Evolutionary conservation across 2,113 vertebrate species (phyloP), one percentile per base, ranked within the genome.

Genomic region (Rhinogobius similis): DNA sequence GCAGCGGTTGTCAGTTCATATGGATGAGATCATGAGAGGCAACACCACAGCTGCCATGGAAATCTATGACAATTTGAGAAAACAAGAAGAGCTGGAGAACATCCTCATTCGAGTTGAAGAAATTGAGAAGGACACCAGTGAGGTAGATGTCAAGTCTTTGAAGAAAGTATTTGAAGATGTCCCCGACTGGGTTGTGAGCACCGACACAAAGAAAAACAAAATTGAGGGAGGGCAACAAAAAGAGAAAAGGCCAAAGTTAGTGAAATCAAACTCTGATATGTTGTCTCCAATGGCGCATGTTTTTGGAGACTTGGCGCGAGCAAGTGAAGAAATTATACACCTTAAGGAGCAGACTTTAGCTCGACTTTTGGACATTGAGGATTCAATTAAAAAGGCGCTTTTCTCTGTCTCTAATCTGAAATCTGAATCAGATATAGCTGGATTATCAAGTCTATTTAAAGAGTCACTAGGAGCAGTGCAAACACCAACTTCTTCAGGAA

Each of bases 311-410:
- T 90, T 99, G 46, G 96, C 96, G 52, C 86, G 93, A 76, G 96
- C 96, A 12, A 96, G 96, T 72, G 89, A 91, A n/a, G 96, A 97
- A 81, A 96, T 99, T 21, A 92, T 93, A 21, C 88, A 86, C 78
- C 87, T 99, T 67, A 99, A 97, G 82, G 95, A 98, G 70, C 96
- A 99, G 83, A 99, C 96, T 0, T 87, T 98, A 59, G 94, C 95
- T 41, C 94, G 93, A 81, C 93, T 99, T 32, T 66, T 94, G 73
- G 96, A 96, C 72, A 97, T 99, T 0, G 96, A 98, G 75, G 94
- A 94, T 27, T 90, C 96, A 12, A 95, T 99, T 61, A 96, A 90
- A 76, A 99, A 99, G 84, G 96, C 94, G 5, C 94, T 99, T 53
- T 96, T 86, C 82, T 97, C 97, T 0, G 94, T 98, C 70, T 98